Base-by-base conservation (phyloP, 2,888 invertebrate species). In the Drosophila phalerata region DNA sequence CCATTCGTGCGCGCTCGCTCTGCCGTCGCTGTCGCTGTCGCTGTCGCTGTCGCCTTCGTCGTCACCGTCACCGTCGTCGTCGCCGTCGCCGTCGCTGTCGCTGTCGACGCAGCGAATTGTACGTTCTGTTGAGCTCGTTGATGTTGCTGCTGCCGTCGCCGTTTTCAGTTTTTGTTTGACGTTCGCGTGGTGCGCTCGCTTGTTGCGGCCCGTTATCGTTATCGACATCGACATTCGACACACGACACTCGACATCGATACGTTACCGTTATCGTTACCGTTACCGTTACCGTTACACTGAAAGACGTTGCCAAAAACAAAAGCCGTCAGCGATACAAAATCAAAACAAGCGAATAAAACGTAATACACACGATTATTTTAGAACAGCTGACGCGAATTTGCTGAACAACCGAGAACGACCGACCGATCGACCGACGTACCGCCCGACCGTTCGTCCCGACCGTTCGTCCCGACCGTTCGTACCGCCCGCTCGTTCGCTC, bases 121-220 rank as follows among this genome's bases (percentile, higher is more conserved):
- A 55, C 63, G 52, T 61, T 34, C 13, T 42, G 55, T 71, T 42
- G 72, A n/a, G 53, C 63, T 66, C 58, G 70, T 73, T 70, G 70
- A 55, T 73, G 56, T 72, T 72, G 71, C 81, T 73, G 76, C 57
- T 75, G 77, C 69, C 75, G 73, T 65, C 67, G 67, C 53, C 66
- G 67, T 79, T 86, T 81, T 80, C 81, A 84, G 85, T 88, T 77
- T 88, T 88, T 77, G 81, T 84, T 88, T 84, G 85, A 79, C 88
- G 85, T 81, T 86, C 85, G 85, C 83, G 77, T 79, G 77, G 82
- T 79, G 74, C 79, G 85, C 75, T 77, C 69, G 77, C 64, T 61
- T 77, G 80, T 69, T 80, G 77, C 77, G 64, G 69, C 69, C 71
- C 75, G 76, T 79, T 79, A 57, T 64, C 74, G 79, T 74, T 74